phyloP scores from a whole-genome alignment of 2,888 invertebrate species.

The Ryuthela nishihirai region DNA sequence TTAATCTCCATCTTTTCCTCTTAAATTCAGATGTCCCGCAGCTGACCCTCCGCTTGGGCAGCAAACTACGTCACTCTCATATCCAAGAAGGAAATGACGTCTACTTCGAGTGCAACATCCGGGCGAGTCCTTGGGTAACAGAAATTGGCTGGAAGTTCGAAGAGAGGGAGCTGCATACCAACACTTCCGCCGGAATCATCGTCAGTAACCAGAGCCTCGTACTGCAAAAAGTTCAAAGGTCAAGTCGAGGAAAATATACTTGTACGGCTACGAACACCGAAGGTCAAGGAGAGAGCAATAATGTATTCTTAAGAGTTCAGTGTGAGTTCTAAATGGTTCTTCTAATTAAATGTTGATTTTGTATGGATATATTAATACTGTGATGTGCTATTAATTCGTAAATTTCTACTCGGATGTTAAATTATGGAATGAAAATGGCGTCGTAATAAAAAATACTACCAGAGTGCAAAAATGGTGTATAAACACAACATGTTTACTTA shows the following conservation, averaged over 20 bases:
- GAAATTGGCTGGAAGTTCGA: conserved; percentile 40
- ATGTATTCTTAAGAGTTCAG: conserved; percentile 28
- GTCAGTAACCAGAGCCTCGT: conserved; percentile 38
- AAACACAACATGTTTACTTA: too few relatives aligned
- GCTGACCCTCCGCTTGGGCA: conserved; percentile 73
- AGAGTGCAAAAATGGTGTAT: too few relatives aligned
- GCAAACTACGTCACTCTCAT: conserved; percentile 77
- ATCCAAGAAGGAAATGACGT: conserved; percentile 59
- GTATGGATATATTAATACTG: too few relatives aligned
- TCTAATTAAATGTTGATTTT: too few relatives aligned
- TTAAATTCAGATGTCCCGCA: conserved; percentile 78
- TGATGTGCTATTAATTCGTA: too few relatives aligned
- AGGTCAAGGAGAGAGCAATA: conserved; percentile 36
- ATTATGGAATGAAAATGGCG: too few relatives aligned
- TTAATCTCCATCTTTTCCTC: too few relatives aligned
- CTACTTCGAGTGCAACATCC: conserved; percentile 38
- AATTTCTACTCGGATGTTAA: too few relatives aligned
- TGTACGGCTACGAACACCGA: conserved; percentile 33
- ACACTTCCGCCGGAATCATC: conserved; percentile 33
- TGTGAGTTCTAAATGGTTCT: too few relatives aligned
- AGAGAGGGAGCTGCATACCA: conserved; percentile 36
- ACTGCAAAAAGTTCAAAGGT: conserved; percentile 33
- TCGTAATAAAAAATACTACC: too few relatives aligned
- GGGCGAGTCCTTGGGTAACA: conserved; percentile 35
- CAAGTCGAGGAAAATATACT: conserved; percentile 30